phyloP scores from a whole-genome alignment of 1,140 invertebrate genomes.

The Zaprionus nigranus region DNA sequence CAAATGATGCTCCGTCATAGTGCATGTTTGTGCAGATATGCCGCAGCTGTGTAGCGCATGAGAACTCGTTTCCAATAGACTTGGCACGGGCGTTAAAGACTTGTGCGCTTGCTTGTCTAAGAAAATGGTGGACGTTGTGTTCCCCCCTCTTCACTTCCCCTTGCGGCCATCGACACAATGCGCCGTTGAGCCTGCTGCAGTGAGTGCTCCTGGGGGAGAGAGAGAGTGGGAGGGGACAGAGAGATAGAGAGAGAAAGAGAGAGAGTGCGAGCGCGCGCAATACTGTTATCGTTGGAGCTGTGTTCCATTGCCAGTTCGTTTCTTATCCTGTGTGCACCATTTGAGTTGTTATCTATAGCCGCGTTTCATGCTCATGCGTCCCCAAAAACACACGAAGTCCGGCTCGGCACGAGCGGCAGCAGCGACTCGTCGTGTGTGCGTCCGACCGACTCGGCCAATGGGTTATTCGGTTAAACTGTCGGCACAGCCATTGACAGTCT shows the following conservation, averaged over 20 bases:
- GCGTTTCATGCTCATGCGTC: conserved; percentile 48
- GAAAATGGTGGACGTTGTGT: conserved; percentile 28
- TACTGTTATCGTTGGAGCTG: conserved; percentile 60
- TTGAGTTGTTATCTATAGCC: conserved; percentile 56
- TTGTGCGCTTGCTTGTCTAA: conserved; percentile 79
- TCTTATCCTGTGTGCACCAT: conserved; percentile 72
- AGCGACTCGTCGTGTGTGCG: conserved; percentile 8
- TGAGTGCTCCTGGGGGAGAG: conserved; percentile 9
- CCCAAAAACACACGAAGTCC: neutral
- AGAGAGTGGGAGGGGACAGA: neutral
- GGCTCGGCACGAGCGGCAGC: conserved; percentile 10
- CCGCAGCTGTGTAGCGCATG: conserved; percentile 30
- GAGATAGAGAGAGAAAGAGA: neutral
- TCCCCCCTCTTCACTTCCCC: neutral
- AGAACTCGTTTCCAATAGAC: conserved; percentile 73
- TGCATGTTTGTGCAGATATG: neutral
- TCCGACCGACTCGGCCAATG: conserved; percentile 40
- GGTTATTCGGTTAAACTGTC: conserved; percentile 61
- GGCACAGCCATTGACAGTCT: conserved; percentile 57
- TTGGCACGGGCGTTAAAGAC: conserved; percentile 76
- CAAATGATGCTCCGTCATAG: neutral
- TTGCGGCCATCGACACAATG: conserved; percentile 29
- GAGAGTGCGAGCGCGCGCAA: conserved; percentile 13
- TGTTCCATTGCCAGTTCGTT: conserved; percentile 66
- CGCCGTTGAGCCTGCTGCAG: conserved; percentile 56